Base-by-base conservation (phyloP, 1,140 invertebrate genomes). In the Theocolax elegans region DNA sequence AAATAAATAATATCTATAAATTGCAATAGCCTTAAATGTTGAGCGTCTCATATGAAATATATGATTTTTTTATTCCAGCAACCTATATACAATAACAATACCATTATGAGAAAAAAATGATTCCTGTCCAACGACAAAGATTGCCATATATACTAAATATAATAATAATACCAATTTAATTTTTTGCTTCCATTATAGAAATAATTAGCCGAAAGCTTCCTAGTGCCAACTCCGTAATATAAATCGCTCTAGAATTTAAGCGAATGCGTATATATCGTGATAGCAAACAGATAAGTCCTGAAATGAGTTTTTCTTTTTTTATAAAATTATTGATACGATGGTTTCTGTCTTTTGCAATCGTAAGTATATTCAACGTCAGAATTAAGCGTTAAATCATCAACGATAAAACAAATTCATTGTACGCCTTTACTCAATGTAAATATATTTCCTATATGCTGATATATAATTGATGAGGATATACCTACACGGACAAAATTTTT, bases 151-250 rank as follows among this genome's bases (percentile, higher is more conserved):
- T 35, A 35, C 31, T 35, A 35, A 35, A 35, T 6, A 4, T 35
- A 31, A 56, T 31, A 2, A 2, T 53, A n/a, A 29, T 59, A 35
- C 44, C 29, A 2, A 51, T 44, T 44, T 19, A 35, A 46, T 59
- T 17, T 23, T 25, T 59, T 59, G 42, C 42, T 67, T 58, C 53
- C 54, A 56, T 1, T 40, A 65, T 25, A 40, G n/a, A 51, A 4
- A 38, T 23, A 29, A 58, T 60, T 68, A 60, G 35, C 10, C 21
- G 7, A 42, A 53, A 60, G 46, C 56, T 60, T 60, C 56, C 56
- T 68, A 60, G 66, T 60, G 66, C 66, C 56, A 60, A 68, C 35
- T 60, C 13, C 29, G 23, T 53, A 60, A 60, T 59, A 3, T 38
- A 66, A 31, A 44, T n/a, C 29, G 38, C 21, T 54, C 13, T 54